Percentiles rank a stretch among this genome's conserved stretches.
Conservation (phyloP, 2,113 vertebrate species). For the Pampusana beccarii region DNA sequence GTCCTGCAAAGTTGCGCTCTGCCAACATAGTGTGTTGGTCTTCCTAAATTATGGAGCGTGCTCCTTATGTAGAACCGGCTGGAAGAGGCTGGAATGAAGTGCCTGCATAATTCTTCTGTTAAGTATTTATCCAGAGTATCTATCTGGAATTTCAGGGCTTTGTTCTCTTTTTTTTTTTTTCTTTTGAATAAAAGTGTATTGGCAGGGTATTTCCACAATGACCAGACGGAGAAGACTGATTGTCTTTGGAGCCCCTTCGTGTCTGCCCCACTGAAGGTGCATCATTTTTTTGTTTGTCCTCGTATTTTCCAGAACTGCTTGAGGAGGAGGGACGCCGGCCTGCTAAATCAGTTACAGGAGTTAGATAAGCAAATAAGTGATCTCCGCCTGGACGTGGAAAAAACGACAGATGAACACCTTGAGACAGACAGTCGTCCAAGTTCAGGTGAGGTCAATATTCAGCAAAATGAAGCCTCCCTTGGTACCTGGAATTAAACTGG, state of each 20-base stretch:
- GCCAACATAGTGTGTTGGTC: neutral
- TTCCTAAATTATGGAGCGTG: neutral
- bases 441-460: slow-evolving; percentile 81
- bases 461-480: neutral
- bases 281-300: neutral
- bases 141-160: neutral
- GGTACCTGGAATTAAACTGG: neutral
- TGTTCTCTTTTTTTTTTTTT: neutral
- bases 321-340: slow-evolving; percentile 86
- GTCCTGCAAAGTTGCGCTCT: neutral
- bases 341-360: slow-evolving; percentile 90
- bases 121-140: neutral
- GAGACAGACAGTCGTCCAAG: slow-evolving; percentile 94
- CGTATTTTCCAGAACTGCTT: slow-evolving; percentile 85
- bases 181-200: neutral
- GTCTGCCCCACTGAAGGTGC: neutral
- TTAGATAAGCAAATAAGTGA: slow-evolving; percentile 93
- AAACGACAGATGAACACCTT: slow-evolving; percentile 81
- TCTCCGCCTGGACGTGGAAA: slow-evolving; percentile 87
- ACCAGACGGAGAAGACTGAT: neutral
- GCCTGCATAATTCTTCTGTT: neutral
- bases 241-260: neutral
- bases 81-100: neutral
- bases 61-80: neutral
- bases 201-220: neutral